Evolutionary conservation across 2,888 invertebrate genomes (phyloP).

Genomic region (Globia sparganii): DNA sequence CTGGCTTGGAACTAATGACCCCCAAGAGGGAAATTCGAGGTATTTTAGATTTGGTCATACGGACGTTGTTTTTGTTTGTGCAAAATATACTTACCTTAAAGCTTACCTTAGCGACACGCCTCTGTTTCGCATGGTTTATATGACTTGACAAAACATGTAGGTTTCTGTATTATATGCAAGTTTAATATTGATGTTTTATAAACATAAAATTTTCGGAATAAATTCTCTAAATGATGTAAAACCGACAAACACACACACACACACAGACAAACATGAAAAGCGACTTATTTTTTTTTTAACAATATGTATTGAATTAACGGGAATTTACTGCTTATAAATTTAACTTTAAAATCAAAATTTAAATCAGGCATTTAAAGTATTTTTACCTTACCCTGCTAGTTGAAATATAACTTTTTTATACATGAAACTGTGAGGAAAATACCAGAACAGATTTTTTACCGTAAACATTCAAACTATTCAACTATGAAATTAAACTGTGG

Average conservation of each 20-base stretch:
- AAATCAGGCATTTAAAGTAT: background rate
- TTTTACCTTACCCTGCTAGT: background rate
- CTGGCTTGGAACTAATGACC: slow-evolving; percentile 52
- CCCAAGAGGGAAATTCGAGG: slow-evolving; percentile 40
- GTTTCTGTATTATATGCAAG: background rate
- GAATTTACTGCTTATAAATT: background rate
- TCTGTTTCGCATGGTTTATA: background rate
- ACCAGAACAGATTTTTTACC: background rate
- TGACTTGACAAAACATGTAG: background rate
- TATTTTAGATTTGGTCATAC: slow-evolving; percentile 38
- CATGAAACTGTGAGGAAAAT: slow-evolving; percentile 5
- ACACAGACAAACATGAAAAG: background rate
- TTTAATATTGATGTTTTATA: background rate
- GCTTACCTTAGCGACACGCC: background rate
- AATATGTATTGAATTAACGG: background rate
- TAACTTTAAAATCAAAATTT: background rate
- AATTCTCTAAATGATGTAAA: background rate
- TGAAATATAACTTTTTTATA: background rate
- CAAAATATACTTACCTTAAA: background rate
- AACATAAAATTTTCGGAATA: background rate
- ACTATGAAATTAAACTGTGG: background rate
- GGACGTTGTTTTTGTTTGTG: background rate
- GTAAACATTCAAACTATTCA: slow-evolving; percentile 3
- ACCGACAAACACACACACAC: no score
- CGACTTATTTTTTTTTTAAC: background rate